Percentiles rank a stretch among this genome's conserved stretches.
Conservation (phyloP, 2,888 invertebrate species). For the Hylaea fasciaria region DNA sequence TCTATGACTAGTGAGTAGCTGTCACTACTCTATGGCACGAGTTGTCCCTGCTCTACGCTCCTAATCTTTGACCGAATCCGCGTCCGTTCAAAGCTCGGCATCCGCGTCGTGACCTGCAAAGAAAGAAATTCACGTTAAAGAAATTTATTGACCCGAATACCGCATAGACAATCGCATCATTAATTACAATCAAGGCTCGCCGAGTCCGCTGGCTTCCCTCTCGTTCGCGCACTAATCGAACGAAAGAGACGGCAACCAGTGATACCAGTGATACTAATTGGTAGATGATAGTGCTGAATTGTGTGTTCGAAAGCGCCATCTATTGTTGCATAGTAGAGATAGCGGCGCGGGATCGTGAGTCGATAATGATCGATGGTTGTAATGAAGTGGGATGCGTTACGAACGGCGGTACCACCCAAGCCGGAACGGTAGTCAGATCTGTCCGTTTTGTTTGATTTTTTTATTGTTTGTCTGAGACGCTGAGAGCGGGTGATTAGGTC, state of each 20-base stretch:
- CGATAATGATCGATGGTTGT: constrained; percentile 77
- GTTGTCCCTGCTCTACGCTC: background rate
- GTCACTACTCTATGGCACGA: background rate
- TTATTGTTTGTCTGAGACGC: constrained; percentile 63
- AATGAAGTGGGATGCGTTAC: constrained; percentile 72
- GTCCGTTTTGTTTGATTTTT: constrained; percentile 60
- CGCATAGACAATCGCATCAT: constrained; percentile 79
- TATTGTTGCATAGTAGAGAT: constrained; percentile 83
- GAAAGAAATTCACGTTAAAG: constrained; percentile 71
- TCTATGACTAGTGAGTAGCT: background rate
- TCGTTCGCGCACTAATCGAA: constrained; percentile 44
- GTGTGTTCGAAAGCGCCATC: constrained; percentile 78
- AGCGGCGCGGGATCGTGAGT: constrained; percentile 68
- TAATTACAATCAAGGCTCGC: constrained; percentile 82
- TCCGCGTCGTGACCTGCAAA: constrained; percentile 62
- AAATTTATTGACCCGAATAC: constrained; percentile 74
- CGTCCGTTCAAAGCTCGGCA: constrained; percentile 26
- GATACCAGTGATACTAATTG: constrained; percentile 66
- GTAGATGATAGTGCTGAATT: constrained; percentile 80
- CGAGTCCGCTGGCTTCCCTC: constrained; percentile 60
- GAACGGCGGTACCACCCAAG: constrained; percentile 71
- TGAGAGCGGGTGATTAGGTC: constrained; percentile 53
- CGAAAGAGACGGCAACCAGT: constrained; percentile 49
- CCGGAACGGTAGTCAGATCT: constrained; percentile 75
- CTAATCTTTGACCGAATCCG: constrained; percentile 16